Evolutionary conservation across 1,140 invertebrate species (phyloP), one percentile per base, ranked within the genome.

Genomic region (Agraylea sexmaculata): DNA sequence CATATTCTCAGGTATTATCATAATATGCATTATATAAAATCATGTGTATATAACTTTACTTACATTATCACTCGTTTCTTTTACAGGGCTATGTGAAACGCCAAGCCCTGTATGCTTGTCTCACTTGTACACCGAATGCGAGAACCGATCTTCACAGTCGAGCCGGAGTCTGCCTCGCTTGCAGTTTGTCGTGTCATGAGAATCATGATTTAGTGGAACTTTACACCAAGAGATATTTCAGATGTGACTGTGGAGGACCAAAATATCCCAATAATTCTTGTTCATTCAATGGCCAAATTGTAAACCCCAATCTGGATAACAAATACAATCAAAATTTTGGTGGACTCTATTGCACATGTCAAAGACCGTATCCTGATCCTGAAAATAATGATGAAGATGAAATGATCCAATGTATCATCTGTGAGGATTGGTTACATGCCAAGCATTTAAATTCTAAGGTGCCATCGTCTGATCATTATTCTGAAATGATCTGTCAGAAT

Each of bases 381-480:
- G 84, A 91, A 40, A 73, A 78, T 49, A 68, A 74, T 12, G 63
- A 68, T 23, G 78, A 82, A 37, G 90, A 94, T 67, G 82, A 88
- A 53, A 99, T 98, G 93, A 78, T 96, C 27, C 95, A 98, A 55
- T 99, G 96, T 56, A 71, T 85, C 31, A 69, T 96, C 36, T 99
- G 95, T 65, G 95, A 99, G 63, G 95, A 99, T 60, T 99, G 96
- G 96, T 92, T 83, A 54, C 94, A 98, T 70, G 73, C 77, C 12
- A 57, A 84, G 60, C 88, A 92, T 65, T 68, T 92, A 45, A 70
- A 75, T 41, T 62, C 68, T 10, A 59, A 61, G 40, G 59, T 76
- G 3, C 73, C 73, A 27, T 60, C 69, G 11, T 72, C 71, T 51
- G 71, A 76, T 45, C 62, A 74, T 16, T 86, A 79, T 59, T 68